Evolutionary conservation across 2,888 invertebrate species (phyloP).

Genomic region (Perithous albicinctus): DNA sequence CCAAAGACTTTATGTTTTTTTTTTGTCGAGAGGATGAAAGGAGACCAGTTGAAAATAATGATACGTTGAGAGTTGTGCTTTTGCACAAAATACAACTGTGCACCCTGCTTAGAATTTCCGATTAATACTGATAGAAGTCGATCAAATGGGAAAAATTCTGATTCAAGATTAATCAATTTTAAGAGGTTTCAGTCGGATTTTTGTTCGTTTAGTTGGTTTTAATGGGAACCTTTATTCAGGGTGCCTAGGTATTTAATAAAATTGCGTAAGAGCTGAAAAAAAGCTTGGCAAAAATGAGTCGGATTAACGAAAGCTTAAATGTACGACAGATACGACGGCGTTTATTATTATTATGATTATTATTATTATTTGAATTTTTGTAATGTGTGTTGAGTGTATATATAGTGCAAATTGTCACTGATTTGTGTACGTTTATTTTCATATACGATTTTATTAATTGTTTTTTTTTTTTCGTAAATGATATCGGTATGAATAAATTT

Average conservation of each 20-base stretch:
- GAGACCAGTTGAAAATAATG: constrained; percentile 23
- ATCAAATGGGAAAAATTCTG: too few species aligned
- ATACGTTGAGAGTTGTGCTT: constrained; percentile 32
- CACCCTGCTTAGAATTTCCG: too few species aligned
- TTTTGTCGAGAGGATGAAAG: constrained; percentile 21
- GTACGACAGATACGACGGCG: constrained; percentile 20
- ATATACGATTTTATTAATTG: constrained; percentile 55
- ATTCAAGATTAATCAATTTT: too few species aligned
- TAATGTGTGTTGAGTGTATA: constrained; percentile 60
- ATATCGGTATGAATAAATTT: constrained; percentile 63
- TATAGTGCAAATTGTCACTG: constrained; percentile 45
- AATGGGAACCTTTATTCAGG: too few species aligned
- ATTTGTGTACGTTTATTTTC: constrained; percentile 48
- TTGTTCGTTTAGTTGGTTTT: too few species aligned
- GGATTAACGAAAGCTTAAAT: constrained; percentile 4
- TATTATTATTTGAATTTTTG: constrained; percentile 41
- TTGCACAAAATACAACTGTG: not conserved
- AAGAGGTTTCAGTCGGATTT: too few species aligned
- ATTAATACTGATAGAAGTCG: too few species aligned
- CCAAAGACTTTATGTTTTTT: constrained; percentile 66
- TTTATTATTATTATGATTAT: constrained; percentile 28
- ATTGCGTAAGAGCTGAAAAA: constrained; percentile 17
- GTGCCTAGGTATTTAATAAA: not conserved
- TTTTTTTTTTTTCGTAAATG: constrained; percentile 35
- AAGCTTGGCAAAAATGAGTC: constrained; percentile 1